Evolutionary conservation across 2,888 invertebrate genomes (phyloP).

Genomic region (Morpho achilles): DNA sequence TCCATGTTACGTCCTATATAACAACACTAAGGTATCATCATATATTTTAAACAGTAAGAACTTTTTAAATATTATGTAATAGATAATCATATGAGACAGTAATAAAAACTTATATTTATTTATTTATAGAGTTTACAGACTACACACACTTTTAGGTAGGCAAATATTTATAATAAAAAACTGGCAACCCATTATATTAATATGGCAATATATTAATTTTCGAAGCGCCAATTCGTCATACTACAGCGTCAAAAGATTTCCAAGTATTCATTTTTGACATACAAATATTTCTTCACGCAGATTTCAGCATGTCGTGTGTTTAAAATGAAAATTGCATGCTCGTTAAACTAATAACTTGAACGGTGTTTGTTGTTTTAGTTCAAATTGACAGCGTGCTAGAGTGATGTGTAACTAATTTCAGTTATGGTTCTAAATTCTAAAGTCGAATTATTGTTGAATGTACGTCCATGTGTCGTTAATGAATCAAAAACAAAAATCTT

Average conservation of each 20-base stretch:
- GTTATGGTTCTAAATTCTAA: no score
- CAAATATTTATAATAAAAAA: neutral
- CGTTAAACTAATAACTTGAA: conserved; percentile 15
- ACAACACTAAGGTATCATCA: no score
- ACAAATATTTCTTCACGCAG: conserved; percentile 3
- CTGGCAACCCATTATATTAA: conserved; percentile 10
- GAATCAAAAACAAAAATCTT: no score
- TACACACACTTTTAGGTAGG: no score
- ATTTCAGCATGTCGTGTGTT: conserved; percentile 7
- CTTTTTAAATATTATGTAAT: no score
- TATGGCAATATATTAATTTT: conserved; percentile 38
- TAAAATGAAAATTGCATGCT: conserved; percentile 14
- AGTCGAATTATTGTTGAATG: no score
- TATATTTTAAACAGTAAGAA: no score
- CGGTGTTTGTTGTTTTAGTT: neutral
- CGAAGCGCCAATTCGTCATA: conserved; percentile 36
- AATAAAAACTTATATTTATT: no score
- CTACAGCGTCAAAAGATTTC: conserved; percentile 32
- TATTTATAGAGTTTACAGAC: no score
- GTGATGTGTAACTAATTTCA: neutral
- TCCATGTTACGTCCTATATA: no score
- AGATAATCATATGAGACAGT: no score
- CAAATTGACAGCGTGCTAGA: neutral
- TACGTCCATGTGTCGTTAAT: no score
- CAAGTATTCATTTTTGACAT: conserved; percentile 12